These are phyloP conservation scores for Hemiscyllium ocellatum DNA, from an alignment of 2,113 vertebrate species.

Conservation along the genomic window DNA sequence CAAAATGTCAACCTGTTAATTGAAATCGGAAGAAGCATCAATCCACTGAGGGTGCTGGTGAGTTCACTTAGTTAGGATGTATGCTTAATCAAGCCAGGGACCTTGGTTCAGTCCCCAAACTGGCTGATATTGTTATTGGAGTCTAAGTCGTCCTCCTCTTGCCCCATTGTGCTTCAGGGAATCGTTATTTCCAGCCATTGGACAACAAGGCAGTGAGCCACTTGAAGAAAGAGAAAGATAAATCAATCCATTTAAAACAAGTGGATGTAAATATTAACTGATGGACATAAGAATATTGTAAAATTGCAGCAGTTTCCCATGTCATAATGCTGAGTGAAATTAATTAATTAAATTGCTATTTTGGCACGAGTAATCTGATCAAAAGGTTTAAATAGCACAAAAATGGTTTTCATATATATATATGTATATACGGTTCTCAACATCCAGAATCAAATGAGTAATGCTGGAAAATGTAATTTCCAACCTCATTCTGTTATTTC, in stretches of 20 bases:
- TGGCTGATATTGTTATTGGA: not conserved
- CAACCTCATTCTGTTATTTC: not conserved
- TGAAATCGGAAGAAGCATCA: not conserved
- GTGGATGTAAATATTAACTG: not conserved
- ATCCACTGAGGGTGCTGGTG: no score
- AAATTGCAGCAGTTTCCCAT: not conserved
- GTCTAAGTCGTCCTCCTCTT: not conserved
- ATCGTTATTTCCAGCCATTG: not conserved
- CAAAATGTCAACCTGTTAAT: slow-evolving; percentile 9
- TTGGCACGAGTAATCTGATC: not conserved
- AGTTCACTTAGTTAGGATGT: not conserved
- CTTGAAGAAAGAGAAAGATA: not conserved
- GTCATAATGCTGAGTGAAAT: not conserved
- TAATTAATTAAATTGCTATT: not conserved
- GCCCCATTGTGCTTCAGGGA: not conserved
- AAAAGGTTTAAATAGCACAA: not conserved
- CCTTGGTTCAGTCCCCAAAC: not conserved
- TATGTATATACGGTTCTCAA: not conserved
- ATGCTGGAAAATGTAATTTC: not conserved
- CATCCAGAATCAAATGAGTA: not conserved
- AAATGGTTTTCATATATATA: not conserved
- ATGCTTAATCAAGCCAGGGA: not conserved
- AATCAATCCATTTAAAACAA: not conserved
- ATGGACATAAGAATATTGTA: not conserved
- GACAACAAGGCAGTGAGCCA: no score